phyloP scores from a whole-genome alignment of 1,140 invertebrate species.

The Drosophila orosa region DNA sequence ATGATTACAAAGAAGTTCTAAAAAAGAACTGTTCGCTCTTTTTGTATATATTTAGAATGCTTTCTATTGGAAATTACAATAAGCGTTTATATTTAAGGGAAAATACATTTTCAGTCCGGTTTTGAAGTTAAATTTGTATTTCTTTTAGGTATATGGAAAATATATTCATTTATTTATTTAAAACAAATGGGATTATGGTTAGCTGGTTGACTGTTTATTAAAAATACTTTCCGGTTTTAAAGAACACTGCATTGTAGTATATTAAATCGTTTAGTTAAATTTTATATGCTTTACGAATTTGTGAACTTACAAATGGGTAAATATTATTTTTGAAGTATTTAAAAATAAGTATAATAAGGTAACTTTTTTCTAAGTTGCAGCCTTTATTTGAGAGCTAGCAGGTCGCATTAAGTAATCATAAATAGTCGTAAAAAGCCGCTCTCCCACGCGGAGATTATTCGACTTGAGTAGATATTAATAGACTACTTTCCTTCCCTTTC shows the following conservation, averaged over 20 bases:
- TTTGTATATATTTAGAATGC: not conserved
- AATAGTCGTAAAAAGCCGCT: constrained; percentile 3
- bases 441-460: not conserved
- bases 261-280: not conserved
- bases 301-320: not conserved
- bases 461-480: constrained; percentile 7
- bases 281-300: no score
- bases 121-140: not conserved
- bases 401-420: not conserved
- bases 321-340: not conserved
- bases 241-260: not conserved
- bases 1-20: not conserved
- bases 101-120: not conserved
- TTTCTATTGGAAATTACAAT: not conserved
- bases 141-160: not conserved
- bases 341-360: not conserved
- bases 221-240: not conserved
- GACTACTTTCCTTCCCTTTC: constrained; percentile 11
- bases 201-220: no score
- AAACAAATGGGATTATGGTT: no score
- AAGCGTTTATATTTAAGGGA: not conserved
- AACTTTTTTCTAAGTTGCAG: not conserved
- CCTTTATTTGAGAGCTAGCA: not conserved
- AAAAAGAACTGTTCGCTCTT: not conserved
- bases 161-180: no score